Conservation (phyloP, 2,888 invertebrate genomes). For the Drosophila formosana region DNA sequence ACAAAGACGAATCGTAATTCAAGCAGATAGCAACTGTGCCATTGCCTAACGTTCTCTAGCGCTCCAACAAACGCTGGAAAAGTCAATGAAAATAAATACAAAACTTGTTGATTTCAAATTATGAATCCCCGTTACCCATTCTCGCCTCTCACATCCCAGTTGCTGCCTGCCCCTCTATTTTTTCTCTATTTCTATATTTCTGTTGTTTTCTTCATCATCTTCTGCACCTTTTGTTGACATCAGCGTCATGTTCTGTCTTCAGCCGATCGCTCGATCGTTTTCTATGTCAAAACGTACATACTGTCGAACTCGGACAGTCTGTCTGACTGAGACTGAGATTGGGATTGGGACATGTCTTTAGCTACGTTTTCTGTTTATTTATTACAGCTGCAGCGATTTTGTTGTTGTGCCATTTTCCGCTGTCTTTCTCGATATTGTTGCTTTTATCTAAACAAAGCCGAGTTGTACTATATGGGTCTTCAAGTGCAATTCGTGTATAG, state of each 20-base stretch:
- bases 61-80: conserved; percentile 36
- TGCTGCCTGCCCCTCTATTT: background rate
- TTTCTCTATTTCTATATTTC: background rate
- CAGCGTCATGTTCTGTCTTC: conserved; percentile 46
- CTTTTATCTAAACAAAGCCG: conserved; percentile 35
- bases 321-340: conserved; percentile 9
- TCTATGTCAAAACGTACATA: conserved; percentile 54
- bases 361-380: conserved; percentile 52
- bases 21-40: conserved; percentile 56
- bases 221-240: conserved; percentile 45
- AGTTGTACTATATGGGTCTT: conserved; percentile 12
- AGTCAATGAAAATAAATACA: conserved; percentile 60
- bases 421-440: conserved; percentile 22
- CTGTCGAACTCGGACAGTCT: background rate
- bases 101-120: conserved; percentile 60
- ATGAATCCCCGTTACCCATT: conserved; percentile 46
- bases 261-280: conserved; percentile 59
- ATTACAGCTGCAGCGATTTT: conserved; percentile 43
- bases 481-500: conserved; percentile 23
- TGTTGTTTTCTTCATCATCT: conserved; percentile 6
- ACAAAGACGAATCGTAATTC: conserved; percentile 46
- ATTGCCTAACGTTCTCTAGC: conserved; percentile 36
- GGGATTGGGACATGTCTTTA: conserved; percentile 64
- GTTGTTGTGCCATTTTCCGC: conserved; percentile 38
- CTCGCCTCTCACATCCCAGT: background rate